These are phyloP conservation scores for Rhyzopertha dominica DNA, from an alignment of 1,140 invertebrate genomes.

Conservation along the genomic window DNA sequence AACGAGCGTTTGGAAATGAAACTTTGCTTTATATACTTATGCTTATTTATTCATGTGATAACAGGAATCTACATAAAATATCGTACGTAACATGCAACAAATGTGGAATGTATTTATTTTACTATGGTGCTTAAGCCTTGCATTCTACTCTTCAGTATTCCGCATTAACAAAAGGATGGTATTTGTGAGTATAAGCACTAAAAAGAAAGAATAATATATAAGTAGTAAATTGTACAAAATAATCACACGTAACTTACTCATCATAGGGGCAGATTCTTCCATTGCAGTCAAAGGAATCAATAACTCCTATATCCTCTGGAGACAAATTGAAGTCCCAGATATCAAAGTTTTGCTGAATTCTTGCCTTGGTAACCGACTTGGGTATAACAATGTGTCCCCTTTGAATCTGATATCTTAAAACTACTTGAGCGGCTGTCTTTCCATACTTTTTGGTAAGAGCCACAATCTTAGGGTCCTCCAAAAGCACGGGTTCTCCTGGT, in stretches of 20 bases:
- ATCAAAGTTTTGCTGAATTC: conserved; percentile 30
- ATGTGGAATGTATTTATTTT: no score
- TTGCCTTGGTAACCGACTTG: conserved; percentile 31
- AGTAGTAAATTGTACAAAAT: not conserved
- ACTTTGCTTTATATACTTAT: no score
- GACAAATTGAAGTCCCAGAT: conserved; percentile 33
- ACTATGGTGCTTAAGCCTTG: no score
- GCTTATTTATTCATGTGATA: no score
- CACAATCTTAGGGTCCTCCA: conserved; percentile 58
- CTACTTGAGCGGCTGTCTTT: conserved; percentile 32
- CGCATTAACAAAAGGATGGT: conserved; percentile 20
- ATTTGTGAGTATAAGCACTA: conserved; percentile 18
- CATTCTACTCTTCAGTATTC: conserved; percentile 14
- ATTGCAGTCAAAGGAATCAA: conserved; percentile 34
- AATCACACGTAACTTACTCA: conserved; percentile 33
- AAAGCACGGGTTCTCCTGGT: conserved; percentile 49
- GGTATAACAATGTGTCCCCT: conserved; percentile 29
- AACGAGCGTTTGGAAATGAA: no score
- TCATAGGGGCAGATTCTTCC: conserved; percentile 32
- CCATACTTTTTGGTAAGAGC: conserved; percentile 32
- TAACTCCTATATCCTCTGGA: conserved; percentile 23
- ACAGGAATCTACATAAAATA: no score
- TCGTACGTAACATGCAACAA: no score
- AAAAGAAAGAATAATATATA: conserved; percentile 15
- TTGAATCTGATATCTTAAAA: conserved; percentile 31